phyloP scores from a whole-genome alignment of 2,113 vertebrate species.

The Miniopterus natalensis region DNA sequence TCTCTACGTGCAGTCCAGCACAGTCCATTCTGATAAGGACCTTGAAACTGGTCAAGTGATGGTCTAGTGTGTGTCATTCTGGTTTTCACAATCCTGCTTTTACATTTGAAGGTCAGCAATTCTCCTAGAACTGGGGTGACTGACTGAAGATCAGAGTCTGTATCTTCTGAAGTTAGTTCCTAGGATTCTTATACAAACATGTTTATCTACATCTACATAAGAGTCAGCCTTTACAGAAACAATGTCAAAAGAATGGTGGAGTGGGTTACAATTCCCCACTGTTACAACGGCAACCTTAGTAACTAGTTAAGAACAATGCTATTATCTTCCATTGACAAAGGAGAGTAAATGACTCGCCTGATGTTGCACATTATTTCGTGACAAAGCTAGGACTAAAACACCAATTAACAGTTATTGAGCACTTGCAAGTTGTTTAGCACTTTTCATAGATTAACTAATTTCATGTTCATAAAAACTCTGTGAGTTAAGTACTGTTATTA shows the following conservation, averaged over 20 bases:
- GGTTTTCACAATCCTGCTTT: not conserved
- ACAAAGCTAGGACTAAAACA: constrained; percentile 12
- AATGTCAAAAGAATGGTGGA: not conserved
- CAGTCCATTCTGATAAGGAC: not conserved
- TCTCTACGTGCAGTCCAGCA: not conserved
- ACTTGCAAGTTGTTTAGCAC: not conserved
- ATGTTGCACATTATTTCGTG: constrained; percentile 1
- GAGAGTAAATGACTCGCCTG: not conserved
- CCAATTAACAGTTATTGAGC: not conserved
- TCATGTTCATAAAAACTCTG: not conserved
- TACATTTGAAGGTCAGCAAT: not conserved
- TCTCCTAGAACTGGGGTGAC: not conserved
- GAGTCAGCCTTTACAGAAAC: not conserved
- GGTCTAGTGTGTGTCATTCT: not conserved
- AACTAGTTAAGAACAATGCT: not conserved
- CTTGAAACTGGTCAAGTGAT: not conserved
- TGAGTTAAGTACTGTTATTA: constrained; percentile 19
- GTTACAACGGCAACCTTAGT: not conserved
- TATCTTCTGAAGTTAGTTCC: not conserved
- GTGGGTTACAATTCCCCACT: not conserved
- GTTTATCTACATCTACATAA: not conserved
- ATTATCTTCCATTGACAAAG: constrained; percentile 9
- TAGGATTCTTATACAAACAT: not conserved
- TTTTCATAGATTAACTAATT: constrained; percentile 41
- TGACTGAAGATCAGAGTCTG: not conserved